Conservation (phyloP, 2,888 invertebrate species). For the Caenorhabditis imperialis region DNA sequence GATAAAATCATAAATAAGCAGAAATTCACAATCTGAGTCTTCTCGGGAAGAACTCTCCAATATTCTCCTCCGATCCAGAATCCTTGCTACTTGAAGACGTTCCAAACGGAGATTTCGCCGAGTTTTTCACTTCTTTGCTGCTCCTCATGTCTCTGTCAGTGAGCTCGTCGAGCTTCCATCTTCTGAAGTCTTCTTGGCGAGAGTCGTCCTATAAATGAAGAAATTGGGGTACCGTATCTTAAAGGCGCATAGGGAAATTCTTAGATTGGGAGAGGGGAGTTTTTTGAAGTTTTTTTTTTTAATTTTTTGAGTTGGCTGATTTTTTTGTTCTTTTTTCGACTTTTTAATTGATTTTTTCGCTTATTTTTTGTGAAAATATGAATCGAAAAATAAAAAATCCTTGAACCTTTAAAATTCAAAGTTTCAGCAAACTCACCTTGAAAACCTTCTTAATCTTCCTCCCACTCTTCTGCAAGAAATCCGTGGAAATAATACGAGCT, state of each 20-base stretch:
- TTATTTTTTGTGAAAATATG: no score
- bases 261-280: no score
- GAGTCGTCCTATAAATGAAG: constrained; percentile 21
- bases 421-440: constrained; percentile 19
- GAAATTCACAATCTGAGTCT: no score
- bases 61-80: constrained; percentile 22
- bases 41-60: constrained; percentile 57
- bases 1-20: no score
- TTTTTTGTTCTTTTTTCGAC: no score
- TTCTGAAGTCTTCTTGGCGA: constrained; percentile 41
- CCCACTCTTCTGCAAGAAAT: constrained; percentile 26
- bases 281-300: no score
- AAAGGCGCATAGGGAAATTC: no score
- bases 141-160: constrained; percentile 45
- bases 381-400: background rate
- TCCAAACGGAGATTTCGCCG: constrained; percentile 27
- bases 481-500: constrained; percentile 40
- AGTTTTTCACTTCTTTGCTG: constrained; percentile 46
- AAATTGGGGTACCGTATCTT: no score
- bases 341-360: no score
- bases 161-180: constrained; percentile 47
- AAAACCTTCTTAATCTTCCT: constrained; percentile 41
- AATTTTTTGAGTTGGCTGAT: no score
- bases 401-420: background rate
- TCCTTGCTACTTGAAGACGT: background rate